Percentiles rank a stretch among this genome's conserved stretches.
Conservation (phyloP, 2,797 vertebrate genomes). For the Podarcis lilfordi region DNA sequence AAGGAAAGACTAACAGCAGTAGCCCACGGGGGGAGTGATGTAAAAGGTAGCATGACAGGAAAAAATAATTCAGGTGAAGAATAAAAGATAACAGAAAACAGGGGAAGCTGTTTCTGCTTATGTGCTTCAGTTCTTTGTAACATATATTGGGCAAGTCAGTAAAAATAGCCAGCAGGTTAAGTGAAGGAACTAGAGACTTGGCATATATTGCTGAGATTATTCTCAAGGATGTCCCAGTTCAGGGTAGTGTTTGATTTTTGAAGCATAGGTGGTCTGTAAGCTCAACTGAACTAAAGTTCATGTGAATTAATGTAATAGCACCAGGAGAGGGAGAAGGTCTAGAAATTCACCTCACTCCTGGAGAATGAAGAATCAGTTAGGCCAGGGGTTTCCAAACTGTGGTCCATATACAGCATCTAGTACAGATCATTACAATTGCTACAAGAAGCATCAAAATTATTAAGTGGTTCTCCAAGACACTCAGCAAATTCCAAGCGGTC, state of each 20-base stretch:
- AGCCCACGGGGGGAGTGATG: slow-evolving; percentile 28
- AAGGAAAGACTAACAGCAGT: slow-evolving; percentile 48
- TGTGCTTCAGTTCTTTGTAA: slow-evolving; percentile 38
- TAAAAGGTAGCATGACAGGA: slow-evolving; percentile 58
- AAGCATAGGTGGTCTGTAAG: not conserved
- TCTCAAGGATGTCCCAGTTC: not conserved
- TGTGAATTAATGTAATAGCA: not conserved
- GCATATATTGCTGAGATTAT: not conserved
- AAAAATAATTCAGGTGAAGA: slow-evolving; percentile 56
- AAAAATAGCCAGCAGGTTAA: slow-evolving; percentile 24
- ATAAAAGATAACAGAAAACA: slow-evolving; percentile 42
- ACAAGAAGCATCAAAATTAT: too few relatives aligned
- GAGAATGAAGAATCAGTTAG: not conserved
- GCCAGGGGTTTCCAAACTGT: not conserved
- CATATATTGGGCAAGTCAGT: not conserved
- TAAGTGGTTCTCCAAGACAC: too few relatives aligned
- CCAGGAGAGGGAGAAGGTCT: not conserved
- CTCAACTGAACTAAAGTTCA: not conserved
- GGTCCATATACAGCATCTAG: too few relatives aligned
- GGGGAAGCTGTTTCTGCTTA: not conserved
- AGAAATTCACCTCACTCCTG: not conserved
- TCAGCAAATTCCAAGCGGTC: too few relatives aligned
- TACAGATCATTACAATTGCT: too few relatives aligned
- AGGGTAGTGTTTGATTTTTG: not conserved
- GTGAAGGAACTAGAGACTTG: not conserved